Conservation (phyloP, 1,140 invertebrate species). For the Lepidotrigona ventralis region DNA sequence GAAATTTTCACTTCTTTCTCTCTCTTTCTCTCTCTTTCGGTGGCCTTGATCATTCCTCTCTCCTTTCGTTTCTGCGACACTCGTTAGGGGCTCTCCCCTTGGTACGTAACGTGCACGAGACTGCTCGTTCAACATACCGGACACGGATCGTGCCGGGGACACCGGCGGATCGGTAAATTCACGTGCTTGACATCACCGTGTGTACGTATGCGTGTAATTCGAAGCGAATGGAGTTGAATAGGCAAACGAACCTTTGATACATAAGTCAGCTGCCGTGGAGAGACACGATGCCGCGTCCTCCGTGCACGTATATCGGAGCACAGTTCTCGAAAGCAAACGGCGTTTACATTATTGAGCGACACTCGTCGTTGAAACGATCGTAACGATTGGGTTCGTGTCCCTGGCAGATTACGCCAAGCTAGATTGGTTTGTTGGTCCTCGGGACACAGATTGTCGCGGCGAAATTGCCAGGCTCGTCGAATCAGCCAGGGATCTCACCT, state of each 20-base stretch:
- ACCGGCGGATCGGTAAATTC: background rate
- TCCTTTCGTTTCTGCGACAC: conserved; percentile 5
- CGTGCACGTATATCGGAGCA: background rate
- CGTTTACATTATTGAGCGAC: conserved; percentile 28
- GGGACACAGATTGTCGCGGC: conserved; percentile 7
- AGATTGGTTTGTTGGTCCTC: conserved; percentile 14
- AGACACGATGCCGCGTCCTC: background rate
- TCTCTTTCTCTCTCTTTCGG: background rate
- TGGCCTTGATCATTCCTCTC: conserved; percentile 40
- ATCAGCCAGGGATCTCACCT: background rate
- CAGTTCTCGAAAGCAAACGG: background rate
- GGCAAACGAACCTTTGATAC: background rate
- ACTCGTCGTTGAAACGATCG: background rate
- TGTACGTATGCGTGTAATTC: background rate
- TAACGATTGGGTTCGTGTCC: conserved; percentile 25
- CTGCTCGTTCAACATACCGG: background rate
- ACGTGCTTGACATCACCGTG: background rate
- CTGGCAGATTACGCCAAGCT: conserved; percentile 7
- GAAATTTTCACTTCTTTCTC: conserved; percentile 36
- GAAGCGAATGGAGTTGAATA: background rate
- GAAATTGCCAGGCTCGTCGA: background rate
- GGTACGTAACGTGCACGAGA: background rate
- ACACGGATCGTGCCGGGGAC: background rate
- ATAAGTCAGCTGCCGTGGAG: background rate
- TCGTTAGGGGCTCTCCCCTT: background rate